Percentiles rank a stretch among this genome's conserved stretches.
Conservation (phyloP, 1,140 invertebrate species). For the Belonocnema kinseyi region DNA sequence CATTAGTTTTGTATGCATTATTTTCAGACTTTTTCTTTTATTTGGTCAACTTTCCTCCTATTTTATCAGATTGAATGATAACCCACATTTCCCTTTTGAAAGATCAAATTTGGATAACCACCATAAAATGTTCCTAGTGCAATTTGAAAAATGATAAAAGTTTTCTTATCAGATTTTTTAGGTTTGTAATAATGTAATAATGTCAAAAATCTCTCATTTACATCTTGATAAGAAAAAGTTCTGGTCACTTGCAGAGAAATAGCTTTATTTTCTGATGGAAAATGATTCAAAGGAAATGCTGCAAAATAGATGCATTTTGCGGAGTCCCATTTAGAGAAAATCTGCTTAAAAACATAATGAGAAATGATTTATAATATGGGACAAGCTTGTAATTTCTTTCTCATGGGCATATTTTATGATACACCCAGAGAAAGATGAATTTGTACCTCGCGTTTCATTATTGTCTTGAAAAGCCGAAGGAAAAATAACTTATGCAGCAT, state of each 20-base stretch:
- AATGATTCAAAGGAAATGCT: not conserved
- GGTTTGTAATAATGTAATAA: too few relatives aligned
- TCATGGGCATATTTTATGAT: not conserved
- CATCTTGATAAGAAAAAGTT: conserved; percentile 5
- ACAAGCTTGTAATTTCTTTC: conserved; percentile 13
- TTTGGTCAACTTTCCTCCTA: conserved; percentile 9
- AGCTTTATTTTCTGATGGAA: not conserved
- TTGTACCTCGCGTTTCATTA: too few relatives aligned
- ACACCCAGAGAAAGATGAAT: not conserved
- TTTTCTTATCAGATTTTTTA: too few relatives aligned
- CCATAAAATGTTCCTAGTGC: too few relatives aligned
- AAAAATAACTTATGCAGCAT: conserved; percentile 10
- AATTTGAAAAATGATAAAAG: too few relatives aligned
- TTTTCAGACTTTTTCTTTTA: not conserved
- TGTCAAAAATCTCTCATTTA: too few relatives aligned
- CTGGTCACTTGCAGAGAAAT: not conserved
- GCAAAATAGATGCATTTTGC: not conserved
- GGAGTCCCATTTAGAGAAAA: not conserved
- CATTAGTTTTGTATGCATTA: not conserved
- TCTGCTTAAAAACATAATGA: not conserved
- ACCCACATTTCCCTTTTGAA: not conserved
- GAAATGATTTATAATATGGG: conserved; percentile 8
- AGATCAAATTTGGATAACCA: too few relatives aligned
- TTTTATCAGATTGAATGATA: not conserved
- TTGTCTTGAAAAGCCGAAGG: not conserved